Base-by-base conservation (phyloP, 2,888 invertebrate genomes). In the Eristalis intricaria region DNA sequence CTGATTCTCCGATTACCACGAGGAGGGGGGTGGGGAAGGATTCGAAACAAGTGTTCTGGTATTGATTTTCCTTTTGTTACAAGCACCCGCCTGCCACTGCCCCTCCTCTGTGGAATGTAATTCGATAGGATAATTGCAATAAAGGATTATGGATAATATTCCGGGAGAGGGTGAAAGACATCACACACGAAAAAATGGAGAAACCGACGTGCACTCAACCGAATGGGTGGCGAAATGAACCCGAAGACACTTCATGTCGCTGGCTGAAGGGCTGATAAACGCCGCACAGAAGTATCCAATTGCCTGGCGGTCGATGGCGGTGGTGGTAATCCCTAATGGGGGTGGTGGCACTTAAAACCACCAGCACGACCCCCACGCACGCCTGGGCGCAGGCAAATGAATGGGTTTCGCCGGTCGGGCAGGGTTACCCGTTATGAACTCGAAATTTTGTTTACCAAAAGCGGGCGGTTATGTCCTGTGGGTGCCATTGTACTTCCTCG, bases 61-160 rank as follows among this genome's bases (percentile, higher is more conserved):
- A 83, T 86, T 86, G 82, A 87, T 83, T 80, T 76, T 76, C 50
- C 69, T 50, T 83, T 60, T n/a, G 50, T 32, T 68, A 23, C 43
- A 40, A 11, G 58, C 73, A 60, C 56, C 64, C 70, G 26, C 43
- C 75, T 32, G 19, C 38, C 56, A 10, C 32, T 10, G 8, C 32
- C 32, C 32, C 4, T 1, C 7, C 32, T 8, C 8, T n/a, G 40
- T 26, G 78, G 74, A 64, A 70, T 73, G 87, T 80, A 87, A 87
- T 70, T 75, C 80, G 83, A 83, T 84, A 76, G 83, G 73, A 84
- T 84, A 87, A 87, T 87, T 87, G 87, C 84, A 80, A 84, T 83
- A 84, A 83, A 76, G 83, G 87, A 83, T 87, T 87, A 77, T 73
- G 79, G 65, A 58, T 69, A 80, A 71, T 71, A 65, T 82, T 82